Evolutionary conservation across 2,113 vertebrate genomes (phyloP), one percentile per base, ranked within the genome.

Genomic region (Xenopus borealis): DNA sequence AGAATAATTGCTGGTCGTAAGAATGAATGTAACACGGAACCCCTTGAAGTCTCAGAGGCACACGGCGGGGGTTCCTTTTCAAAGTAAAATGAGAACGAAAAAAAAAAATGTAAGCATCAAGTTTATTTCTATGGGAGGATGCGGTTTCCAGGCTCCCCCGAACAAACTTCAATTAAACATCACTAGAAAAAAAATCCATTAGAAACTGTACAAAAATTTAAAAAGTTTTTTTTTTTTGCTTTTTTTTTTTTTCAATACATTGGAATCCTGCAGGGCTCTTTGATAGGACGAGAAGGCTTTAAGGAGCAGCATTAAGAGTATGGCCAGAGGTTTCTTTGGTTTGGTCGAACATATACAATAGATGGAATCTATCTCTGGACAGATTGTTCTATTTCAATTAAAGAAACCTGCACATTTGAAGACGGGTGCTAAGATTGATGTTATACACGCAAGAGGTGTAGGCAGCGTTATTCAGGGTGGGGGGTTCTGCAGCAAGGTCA

Each of bases 271-370:
- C 95, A 95, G 93, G 92, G 86, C 80, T 88, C 84, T 91, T 94
- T 89, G 92, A 88, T 95, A 97, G 96, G 95, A 96, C 95, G 90
- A 88, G 93, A 97, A 96, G 95, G 94, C 93, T 92, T 93, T 91
- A 75, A 88, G 92, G 90, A 98, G 96, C 97, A 98, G 97, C 97
- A 98, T 96, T 85, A 92, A 27, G 90, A 92, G 59, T 61, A 94
- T 93, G 94, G 95, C 95, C 93, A 91, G 95, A 96, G 94, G 95
- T 92, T 90, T 98, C 96, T 99, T 99, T 98, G 96, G 97, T 98
- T 89, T 90, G 94, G 91, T 86, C 91, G 96, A 93, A 95, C 90
- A 93, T 87, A 40, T 40, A 78, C 82, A 90, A 93, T 91, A 94
- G 92, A 93, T 92, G 90, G 82, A 90, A 92, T 89, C 94, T 90